phyloP scores from a whole-genome alignment of 2,113 vertebrate species.

The Parus major region DNA sequence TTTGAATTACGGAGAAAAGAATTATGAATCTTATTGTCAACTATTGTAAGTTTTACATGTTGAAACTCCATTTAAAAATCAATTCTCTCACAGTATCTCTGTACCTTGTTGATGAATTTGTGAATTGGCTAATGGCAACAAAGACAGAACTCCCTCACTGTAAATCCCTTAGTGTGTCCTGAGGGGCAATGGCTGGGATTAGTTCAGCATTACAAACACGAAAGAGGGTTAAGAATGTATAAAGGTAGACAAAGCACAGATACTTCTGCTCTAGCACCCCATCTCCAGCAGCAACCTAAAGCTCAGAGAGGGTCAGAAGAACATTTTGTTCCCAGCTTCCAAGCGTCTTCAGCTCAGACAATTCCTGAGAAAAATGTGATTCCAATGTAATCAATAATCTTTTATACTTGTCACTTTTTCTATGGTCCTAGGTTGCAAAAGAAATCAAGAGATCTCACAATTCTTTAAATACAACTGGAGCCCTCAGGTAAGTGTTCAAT shows the following conservation, averaged over 20 bases:
- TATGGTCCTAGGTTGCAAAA: background rate
- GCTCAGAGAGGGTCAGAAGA: background rate
- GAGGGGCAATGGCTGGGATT: background rate
- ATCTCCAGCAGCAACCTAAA: background rate
- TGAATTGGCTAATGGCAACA: background rate
- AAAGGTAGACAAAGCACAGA: background rate
- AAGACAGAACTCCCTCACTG: background rate
- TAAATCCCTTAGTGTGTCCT: background rate
- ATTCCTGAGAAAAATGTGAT: background rate
- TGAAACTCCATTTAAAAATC: background rate
- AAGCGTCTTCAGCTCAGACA: background rate
- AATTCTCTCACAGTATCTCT: background rate
- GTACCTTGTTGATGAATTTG: background rate
- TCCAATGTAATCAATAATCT: background rate
- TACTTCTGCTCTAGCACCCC: background rate
- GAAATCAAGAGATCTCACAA: background rate
- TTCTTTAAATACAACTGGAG: background rate
- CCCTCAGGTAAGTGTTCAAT: background rate
- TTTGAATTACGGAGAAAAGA: background rate
- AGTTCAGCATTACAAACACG: background rate
- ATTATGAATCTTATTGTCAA: background rate
- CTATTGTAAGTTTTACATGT: background rate
- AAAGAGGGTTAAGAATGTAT: background rate
- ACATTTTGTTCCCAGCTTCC: background rate
- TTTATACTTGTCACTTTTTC: background rate